Conservation (phyloP, 2,888 invertebrate species). For the Himalopsyche tibetana region DNA sequence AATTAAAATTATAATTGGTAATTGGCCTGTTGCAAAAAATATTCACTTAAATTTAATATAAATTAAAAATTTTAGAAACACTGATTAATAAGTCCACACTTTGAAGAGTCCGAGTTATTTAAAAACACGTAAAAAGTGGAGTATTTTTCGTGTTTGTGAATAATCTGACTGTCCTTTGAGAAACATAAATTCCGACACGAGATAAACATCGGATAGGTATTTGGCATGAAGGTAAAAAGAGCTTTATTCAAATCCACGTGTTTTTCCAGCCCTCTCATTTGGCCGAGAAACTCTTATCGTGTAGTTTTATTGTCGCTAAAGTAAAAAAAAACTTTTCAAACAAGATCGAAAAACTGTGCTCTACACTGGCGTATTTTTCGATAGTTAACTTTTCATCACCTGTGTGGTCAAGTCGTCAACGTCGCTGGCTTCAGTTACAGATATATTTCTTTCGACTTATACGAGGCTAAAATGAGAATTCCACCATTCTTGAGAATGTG, state of each 20-base stretch:
- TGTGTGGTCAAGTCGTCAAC: too few species aligned
- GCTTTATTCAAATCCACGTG: slow-evolving; percentile 27
- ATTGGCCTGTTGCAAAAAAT: too few species aligned
- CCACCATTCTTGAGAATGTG: too few species aligned
- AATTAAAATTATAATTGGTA: too few species aligned
- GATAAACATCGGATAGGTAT: slow-evolving; percentile 10
- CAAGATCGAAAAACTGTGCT: neutral
- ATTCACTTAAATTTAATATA: too few species aligned
- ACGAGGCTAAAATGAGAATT: too few species aligned
- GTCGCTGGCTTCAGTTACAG: too few species aligned
- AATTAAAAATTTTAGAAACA: too few species aligned
- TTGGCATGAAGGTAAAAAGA: slow-evolving; percentile 5
- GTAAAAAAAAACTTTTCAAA: neutral
- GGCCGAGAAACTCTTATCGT: slow-evolving; percentile 25
- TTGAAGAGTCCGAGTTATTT: neutral
- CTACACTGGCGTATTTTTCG: neutral
- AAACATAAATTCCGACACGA: slow-evolving; percentile 16
- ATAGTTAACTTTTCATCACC: neutral
- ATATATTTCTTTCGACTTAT: too few species aligned
- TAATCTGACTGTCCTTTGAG: neutral
- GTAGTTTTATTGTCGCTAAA: slow-evolving; percentile 31
- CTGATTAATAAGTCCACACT: neutral
- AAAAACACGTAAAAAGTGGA: neutral
- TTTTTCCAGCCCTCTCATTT: slow-evolving; percentile 26
- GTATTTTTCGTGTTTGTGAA: slow-evolving; percentile 4